Evolutionary conservation across 2,888 invertebrate species (phyloP).

Genomic region (Hypsopygia costalis): DNA sequence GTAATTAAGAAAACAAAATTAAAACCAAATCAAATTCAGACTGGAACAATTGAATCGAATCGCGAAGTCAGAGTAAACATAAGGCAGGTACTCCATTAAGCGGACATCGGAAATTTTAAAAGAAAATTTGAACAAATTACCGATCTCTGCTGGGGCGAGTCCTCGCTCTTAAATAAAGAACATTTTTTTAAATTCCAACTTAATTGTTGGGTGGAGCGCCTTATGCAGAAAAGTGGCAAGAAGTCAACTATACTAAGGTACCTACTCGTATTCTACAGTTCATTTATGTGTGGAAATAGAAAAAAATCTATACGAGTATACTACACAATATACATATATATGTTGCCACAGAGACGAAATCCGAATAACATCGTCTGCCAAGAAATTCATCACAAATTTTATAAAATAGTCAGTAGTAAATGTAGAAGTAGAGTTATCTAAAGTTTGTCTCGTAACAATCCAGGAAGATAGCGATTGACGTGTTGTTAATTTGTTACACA

Average conservation of each 20-base stretch:
- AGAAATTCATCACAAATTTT: too few relatives aligned
- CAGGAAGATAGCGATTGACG: too few relatives aligned
- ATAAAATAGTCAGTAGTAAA: too few relatives aligned
- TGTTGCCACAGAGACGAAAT: too few relatives aligned
- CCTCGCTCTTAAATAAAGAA: conserved; percentile 55
- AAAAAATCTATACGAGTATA: too few relatives aligned
- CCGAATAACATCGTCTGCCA: too few relatives aligned
- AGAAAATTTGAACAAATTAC: conserved; percentile 73
- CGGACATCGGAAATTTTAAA: conserved; percentile 63
- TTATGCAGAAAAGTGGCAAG: conserved; percentile 34
- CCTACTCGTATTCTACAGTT: too few relatives aligned
- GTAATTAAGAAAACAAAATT: conserved; percentile 46
- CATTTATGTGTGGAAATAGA: too few relatives aligned
- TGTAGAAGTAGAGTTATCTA: too few relatives aligned
- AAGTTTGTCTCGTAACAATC: too few relatives aligned
- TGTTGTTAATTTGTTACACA: too few relatives aligned
- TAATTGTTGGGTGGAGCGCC: conserved; percentile 59
- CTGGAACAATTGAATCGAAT: conserved; percentile 55
- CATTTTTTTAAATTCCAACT: conserved; percentile 63
- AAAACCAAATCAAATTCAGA: conserved; percentile 45
- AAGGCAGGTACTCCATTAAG: conserved; percentile 63
- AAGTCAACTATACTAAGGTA: conserved; percentile 13
- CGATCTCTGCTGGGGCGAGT: conserved; percentile 44
- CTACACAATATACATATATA: too few relatives aligned
- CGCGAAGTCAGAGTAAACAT: conserved; percentile 62